Evolutionary conservation across 2,888 invertebrate species (phyloP), one percentile per base, ranked within the genome.

Genomic region (Sicus ferrugineus): DNA sequence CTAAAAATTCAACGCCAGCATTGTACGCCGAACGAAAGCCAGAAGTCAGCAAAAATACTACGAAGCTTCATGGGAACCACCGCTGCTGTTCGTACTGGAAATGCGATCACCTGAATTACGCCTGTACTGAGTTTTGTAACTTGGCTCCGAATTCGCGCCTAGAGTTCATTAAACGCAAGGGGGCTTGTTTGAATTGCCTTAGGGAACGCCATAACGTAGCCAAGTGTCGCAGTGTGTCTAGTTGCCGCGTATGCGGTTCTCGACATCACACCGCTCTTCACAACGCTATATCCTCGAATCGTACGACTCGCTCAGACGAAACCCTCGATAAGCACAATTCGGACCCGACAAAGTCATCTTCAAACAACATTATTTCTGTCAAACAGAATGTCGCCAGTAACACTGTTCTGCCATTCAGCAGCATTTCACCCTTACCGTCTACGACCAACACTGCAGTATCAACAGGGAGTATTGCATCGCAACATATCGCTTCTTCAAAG

Each of bases 221-320:
- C 26, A 54, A 28, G 26, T 54, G 54, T 28, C 26, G 28, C 54
- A 54, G 54, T 54, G 11, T 28, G 3, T 54, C 54, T 28, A 54
- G 28, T 28, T 54, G 54, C 28, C 54, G 54, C 14, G 23, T 54
- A 3, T 54, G 54, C 28, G 26, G 16, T 9, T 28, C 54, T 26
- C 54, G 19, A 50, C 1, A 21, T 11, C 59, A 59, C 62, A 46
- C 38, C 46, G 19, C 34, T 23, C 19, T 21, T 23, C n/a, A 23
- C 19, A 16, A 48, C 23, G 65, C 23, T 61, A 61, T 46, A 34
- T 65, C 21, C n/a, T n/a, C n/a, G n/a, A n/a, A n/a, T n/a, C n/a
- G n/a, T n/a, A n/a, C n/a, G n/a, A n/a, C n/a, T n/a, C n/a, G n/a
- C n/a, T n/a, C n/a, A n/a, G n/a, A n/a, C n/a, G n/a, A n/a, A n/a